A percentile compares a stretch with the other conserved stretches of the same genome.
These are phyloP conservation scores for Cryptophagus acutangulus DNA, from an alignment of 2,888 invertebrate genomes.

Conservation along the genomic window DNA sequence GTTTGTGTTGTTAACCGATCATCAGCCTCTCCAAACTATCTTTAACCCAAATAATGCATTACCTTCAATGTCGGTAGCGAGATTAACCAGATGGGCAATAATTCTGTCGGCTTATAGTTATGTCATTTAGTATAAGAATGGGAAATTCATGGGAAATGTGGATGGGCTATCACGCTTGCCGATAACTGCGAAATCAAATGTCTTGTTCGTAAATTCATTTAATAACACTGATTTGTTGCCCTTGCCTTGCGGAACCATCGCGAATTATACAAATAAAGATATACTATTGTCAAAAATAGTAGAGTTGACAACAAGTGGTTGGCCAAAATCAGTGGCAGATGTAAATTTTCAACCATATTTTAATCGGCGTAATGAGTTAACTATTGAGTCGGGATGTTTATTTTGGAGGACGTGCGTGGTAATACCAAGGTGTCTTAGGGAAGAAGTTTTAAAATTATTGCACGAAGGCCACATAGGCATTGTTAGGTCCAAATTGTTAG, in stretches of 20 bases:
- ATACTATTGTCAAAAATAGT: conserved; percentile 5
- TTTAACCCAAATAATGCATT: conserved; percentile 23
- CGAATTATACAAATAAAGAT: conserved; percentile 3
- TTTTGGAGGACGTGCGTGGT: conserved; percentile 19
- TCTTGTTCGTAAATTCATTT: neutral
- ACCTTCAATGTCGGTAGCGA: conserved; percentile 16
- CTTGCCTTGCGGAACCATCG: neutral
- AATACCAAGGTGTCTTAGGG: conserved; percentile 15
- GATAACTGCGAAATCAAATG: neutral
- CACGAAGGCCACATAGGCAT: conserved; percentile 24
- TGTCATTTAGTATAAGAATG: conserved; percentile 19
- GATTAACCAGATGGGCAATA: conserved; percentile 21
- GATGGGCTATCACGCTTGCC: conserved; percentile 1
- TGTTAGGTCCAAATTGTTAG: conserved; percentile 23
- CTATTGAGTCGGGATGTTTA: conserved; percentile 20
- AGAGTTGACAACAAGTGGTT: conserved; percentile 17
- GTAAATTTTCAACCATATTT: conserved; percentile 16
- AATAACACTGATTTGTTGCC: neutral
- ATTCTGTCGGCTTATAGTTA: conserved; percentile 20
- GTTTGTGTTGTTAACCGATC: conserved; percentile 19
- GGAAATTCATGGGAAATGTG: conserved; percentile 16
- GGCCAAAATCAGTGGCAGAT: conserved; percentile 15
- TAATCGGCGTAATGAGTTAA: conserved; percentile 16
- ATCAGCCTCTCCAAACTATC: conserved; percentile 23
- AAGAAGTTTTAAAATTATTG: conserved; percentile 18